These are phyloP conservation scores for Artibeus jamaicensis DNA, from an alignment of 2,797 vertebrate genomes.

Conservation along the genomic window DNA sequence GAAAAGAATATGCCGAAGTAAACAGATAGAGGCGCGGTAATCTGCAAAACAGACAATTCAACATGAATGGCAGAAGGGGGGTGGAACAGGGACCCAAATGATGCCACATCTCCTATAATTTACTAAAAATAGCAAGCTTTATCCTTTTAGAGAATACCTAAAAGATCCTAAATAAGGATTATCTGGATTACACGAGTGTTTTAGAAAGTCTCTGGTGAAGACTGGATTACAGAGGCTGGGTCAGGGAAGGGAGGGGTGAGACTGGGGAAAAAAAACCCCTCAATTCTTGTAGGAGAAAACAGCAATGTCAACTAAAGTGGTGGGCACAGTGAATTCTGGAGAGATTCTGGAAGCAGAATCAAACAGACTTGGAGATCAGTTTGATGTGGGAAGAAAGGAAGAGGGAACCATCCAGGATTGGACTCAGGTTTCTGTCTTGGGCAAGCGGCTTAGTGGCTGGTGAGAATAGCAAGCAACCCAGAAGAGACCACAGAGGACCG, in stretches of 20 bases:
- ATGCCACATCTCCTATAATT: neutral
- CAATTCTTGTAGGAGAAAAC: neutral
- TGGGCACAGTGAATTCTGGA: neutral
- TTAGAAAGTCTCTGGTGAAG: neutral
- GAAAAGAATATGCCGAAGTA: neutral
- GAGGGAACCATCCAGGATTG: neutral
- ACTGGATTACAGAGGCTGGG: neutral
- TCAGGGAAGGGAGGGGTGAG: neutral
- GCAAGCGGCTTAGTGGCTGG: neutral
- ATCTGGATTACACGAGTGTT: neutral
- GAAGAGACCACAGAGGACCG: neutral
- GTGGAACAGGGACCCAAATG: neutral
- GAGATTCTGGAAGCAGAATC: neutral
- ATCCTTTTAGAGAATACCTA: neutral
- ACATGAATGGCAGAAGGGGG: neutral
- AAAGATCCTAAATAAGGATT: constrained; percentile 1
- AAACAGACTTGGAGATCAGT: neutral
- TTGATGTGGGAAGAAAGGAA: neutral
- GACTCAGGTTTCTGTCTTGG: neutral
- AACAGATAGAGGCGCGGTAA: neutral
- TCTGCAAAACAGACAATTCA: neutral
- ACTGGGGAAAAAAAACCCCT: neutral
- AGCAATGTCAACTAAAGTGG: neutral
- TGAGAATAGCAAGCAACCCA: neutral
- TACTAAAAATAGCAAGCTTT: neutral